Base-by-base conservation (phyloP, 2,113 vertebrate genomes). In the Phrynocephalus versicolor region DNA sequence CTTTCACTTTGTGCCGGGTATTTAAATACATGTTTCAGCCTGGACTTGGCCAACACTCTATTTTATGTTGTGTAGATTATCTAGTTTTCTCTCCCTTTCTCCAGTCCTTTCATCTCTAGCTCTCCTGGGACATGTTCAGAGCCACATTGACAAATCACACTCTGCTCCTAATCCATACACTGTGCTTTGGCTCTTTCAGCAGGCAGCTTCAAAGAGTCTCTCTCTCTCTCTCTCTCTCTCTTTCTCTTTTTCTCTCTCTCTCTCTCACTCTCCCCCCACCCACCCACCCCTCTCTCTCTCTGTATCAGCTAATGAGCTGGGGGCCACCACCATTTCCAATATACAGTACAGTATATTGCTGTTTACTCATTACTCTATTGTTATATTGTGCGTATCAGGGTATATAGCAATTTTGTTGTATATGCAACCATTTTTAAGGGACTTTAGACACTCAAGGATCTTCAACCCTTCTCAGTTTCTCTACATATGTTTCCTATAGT, bases 381-480 rank as follows among this genome's bases (percentile, higher is more conserved):
- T 76, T 57, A 76, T 15, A 23, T 25, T 19, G 4, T 70, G 71
- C 16, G 35, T 37, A 45, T 57, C 25, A 83, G 39, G 30, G 60
- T 8, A 0, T 64, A 64, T 25, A 14, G 37, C 0, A 1, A 62
- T 1, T 0, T 85, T 0, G 21, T 9, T 37, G 2, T 69, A 33
- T 81, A 5, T 2, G 57, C 80, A 69, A 65, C 74, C 1, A 1
- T 16, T 25, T 0, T 0, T 37, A 64, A 55, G 64, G 85, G 58
- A 25, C 57, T 88, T 88, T 85, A 92, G 73, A 83, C 88, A 90
- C 74, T 58, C 0, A 19, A 89, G 88, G 71, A 91, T 72, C 62
- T 90, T 85, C 65, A 93, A 91, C 91, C 91, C 94, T 94, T 95
- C 94, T 93, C 94, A 93, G 90, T 83, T 89, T 65, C 39, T 81